Evolutionary conservation across 2,888 invertebrate species (phyloP), one percentile per base, ranked within the genome.

Genomic region (Mythimna impura): DNA sequence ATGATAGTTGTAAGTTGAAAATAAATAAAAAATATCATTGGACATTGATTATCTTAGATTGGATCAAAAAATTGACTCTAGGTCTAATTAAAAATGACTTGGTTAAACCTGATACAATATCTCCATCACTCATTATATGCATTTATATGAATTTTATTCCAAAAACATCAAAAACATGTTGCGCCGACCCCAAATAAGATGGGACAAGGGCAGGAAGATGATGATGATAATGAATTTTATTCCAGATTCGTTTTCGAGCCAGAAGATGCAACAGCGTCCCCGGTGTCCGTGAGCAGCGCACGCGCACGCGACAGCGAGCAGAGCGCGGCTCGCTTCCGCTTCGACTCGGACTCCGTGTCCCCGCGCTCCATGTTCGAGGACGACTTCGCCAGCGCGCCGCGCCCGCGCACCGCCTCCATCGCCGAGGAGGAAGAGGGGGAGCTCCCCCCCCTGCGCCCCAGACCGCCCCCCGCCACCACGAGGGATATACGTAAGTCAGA

Each of bases 401-500:
- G 94, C 4, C 90, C 91, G 0, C 90, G 96, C n/a, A 91, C 95
- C 22, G 94, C 95, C 1, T 95, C 96, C 66, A 96, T 96, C 70
- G 96, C 95, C 0, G 96, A 96, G 74, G 96, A 96, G 75, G 96
- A 96, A 70, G 96, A 96, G 73, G 88, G 87, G 52, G 96, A 93
- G 70, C 90, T 94, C 25, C 95, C 93, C 30, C 97, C 93, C 57
- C 90, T 93, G 22, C 89, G 92, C 79, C 86, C 89, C 66, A 96
- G 91, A 36, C 92, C 93, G 81, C 95, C 80, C 88, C 83, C 86
- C 12, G 52, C 86, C 10, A 47, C 64, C 4, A 97, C 97, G 78
- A 96, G 97, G 71, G 97, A 98, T 88, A 97, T 98, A 64, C 98
- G 98, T 89, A 99, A 99, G 92, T 98, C 98, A 0, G 98, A 98